Conservation (phyloP, 2,797 vertebrate genomes). For the Triplophysa yarkandensis region DNA sequence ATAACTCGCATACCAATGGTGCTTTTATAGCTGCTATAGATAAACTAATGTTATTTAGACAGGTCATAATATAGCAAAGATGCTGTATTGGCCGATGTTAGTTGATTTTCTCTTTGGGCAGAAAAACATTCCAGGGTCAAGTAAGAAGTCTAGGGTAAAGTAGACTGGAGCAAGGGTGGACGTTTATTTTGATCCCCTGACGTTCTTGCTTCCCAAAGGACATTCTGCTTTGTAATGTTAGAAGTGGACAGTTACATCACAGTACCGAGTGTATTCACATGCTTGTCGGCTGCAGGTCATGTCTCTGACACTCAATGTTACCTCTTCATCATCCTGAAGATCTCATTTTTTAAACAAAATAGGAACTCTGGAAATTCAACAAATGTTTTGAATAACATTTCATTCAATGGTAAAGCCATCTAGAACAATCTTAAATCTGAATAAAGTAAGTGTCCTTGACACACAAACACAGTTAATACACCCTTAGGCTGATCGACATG, state of each 20-base stretch:
- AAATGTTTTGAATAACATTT: background rate
- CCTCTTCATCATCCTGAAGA: background rate
- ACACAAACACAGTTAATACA: background rate
- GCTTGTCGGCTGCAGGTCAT: background rate
- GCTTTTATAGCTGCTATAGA: background rate
- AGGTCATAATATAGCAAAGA: background rate
- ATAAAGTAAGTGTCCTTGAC: background rate
- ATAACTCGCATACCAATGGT: background rate
- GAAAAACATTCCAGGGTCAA: constrained; percentile 1
- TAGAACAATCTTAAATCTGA: background rate
- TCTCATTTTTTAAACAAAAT: background rate
- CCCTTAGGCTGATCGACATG: background rate
- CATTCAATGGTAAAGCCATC: background rate
- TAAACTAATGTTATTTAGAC: background rate
- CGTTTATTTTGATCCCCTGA: constrained; percentile 43
- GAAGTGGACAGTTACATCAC: constrained; percentile 15
- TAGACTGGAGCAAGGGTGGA: constrained; percentile 32
- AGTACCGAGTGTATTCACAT: background rate
- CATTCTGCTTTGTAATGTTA: constrained; percentile 35
- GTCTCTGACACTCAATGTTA: background rate
- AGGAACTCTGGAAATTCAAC: background rate
- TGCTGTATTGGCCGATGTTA: background rate
- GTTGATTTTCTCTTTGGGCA: background rate
- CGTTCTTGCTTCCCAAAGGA: constrained; percentile 12
- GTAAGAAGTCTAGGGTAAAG: constrained; percentile 28